Conservation (phyloP, 2,888 invertebrate species). For the Cerastis leucographa region DNA sequence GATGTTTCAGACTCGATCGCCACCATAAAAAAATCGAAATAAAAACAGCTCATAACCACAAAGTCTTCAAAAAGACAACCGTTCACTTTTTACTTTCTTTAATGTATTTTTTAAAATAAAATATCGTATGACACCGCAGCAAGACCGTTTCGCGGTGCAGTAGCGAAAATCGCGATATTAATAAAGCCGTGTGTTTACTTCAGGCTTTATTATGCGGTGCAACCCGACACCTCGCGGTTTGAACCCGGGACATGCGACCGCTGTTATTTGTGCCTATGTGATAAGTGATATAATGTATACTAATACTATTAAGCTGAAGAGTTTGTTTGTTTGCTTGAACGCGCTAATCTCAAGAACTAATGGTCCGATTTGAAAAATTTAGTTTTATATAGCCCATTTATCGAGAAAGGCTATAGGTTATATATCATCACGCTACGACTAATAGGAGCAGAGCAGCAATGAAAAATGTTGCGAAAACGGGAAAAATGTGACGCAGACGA, state of each 20-base stretch:
- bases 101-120: conserved; percentile 4
- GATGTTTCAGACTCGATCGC: background rate
- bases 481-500: too few species aligned
- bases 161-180: conserved; percentile 57
- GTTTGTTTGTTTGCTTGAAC: too few species aligned
- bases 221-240: conserved; percentile 78
- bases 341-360: too few species aligned
- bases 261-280: conserved; percentile 5
- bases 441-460: too few species aligned
- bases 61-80: conserved; percentile 20
- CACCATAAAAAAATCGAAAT: background rate
- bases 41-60: conserved; percentile 4
- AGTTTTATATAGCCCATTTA: too few species aligned
- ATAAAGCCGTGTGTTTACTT: conserved; percentile 50
- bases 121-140: conserved; percentile 46
- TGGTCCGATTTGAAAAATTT: too few species aligned
- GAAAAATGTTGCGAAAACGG: too few species aligned
- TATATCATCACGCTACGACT: too few species aligned
- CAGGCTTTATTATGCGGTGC: conserved; percentile 63
- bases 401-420: too few species aligned
- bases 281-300: background rate
- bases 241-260: conserved; percentile 72
- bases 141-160: conserved; percentile 52
- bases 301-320: too few species aligned
- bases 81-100: conserved; percentile 16